phyloP scores from a whole-genome alignment of 1,140 invertebrate species.

The Propsilocerus akamusi region DNA sequence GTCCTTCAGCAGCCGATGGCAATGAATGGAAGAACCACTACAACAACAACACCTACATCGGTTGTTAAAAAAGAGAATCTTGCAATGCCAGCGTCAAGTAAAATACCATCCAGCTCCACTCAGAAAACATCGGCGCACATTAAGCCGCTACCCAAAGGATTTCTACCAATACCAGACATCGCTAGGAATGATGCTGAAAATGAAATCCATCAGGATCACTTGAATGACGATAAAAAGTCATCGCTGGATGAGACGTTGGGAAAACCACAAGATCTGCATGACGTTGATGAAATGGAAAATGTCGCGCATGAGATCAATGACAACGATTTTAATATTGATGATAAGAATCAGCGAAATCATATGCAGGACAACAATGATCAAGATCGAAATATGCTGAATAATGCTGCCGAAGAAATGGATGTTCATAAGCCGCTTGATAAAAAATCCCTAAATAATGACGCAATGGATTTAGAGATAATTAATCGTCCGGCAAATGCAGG shows the following conservation, averaged over 20 bases:
- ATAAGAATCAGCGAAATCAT: conserved; percentile 13
- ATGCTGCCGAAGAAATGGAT: conserved; percentile 14
- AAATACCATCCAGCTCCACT: conserved; percentile 13
- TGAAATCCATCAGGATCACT: conserved; percentile 13
- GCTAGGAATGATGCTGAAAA: conserved; percentile 8
- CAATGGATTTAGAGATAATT: neutral
- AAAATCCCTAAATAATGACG: neutral
- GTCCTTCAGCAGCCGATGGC: neutral
- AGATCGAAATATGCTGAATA: conserved; percentile 11
- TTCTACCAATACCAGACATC: conserved; percentile 20
- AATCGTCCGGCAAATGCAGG: neutral
- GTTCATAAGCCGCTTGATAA: conserved; percentile 16
- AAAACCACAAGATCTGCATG: conserved; percentile 10
- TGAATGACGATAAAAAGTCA: conserved; percentile 17
- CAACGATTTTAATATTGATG: conserved; percentile 9
- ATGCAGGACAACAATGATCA: conserved; percentile 9
- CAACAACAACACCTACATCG: conserved; percentile 9
- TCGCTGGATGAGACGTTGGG: conserved; percentile 14
- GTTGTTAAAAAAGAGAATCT: conserved; percentile 6
- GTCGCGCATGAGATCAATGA: conserved; percentile 22
- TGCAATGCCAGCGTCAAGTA: conserved; percentile 11
- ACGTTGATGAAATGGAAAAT: conserved; percentile 11
- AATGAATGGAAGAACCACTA: conserved; percentile 5
- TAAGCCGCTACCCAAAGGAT: conserved; percentile 14
- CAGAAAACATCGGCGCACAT: conserved; percentile 13